phyloP scores from a whole-genome alignment of 1,140 invertebrate genomes.

The Leucophenga varia region DNA sequence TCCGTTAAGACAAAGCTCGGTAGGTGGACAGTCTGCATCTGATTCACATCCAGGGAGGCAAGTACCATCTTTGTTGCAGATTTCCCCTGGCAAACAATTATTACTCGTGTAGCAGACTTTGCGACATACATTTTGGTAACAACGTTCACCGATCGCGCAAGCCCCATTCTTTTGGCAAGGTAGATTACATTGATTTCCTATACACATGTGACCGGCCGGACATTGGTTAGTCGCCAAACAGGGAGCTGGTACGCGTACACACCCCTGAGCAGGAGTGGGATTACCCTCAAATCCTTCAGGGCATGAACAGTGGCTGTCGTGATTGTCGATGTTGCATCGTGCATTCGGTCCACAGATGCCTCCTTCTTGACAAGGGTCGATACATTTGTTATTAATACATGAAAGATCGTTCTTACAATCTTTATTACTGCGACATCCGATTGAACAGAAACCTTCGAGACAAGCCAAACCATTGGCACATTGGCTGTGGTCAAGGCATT shows the following conservation, averaged over 20 bases:
- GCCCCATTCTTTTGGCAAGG: conserved; percentile 69
- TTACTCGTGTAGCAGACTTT: conserved; percentile 86
- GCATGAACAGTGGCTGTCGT: conserved; percentile 73
- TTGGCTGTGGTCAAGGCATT: conserved; percentile 77
- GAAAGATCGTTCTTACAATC: conserved; percentile 75
- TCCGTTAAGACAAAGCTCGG: conserved; percentile 77
- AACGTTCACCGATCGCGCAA: conserved; percentile 83
- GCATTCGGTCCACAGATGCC: conserved; percentile 84
- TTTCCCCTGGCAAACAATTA: conserved; percentile 85
- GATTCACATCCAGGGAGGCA: conserved; percentile 81
- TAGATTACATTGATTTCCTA: conserved; percentile 72
- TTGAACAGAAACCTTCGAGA: conserved; percentile 71
- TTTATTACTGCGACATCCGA: conserved; percentile 80
- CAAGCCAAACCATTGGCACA: conserved; percentile 81
- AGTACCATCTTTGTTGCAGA: conserved; percentile 76
- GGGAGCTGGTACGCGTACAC: conserved; percentile 70
- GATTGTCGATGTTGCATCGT: conserved; percentile 72
- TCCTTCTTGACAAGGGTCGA: conserved; percentile 75
- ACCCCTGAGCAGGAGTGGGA: conserved; percentile 86
- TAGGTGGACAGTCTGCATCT: conserved; percentile 75
- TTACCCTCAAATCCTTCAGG: conserved; percentile 81
- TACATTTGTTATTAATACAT: conserved; percentile 81
- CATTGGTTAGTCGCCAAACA: conserved; percentile 71
- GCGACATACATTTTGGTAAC: conserved; percentile 73
- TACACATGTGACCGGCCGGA: conserved; percentile 71